Conservation (phyloP, 2,797 vertebrate genomes). For the Poecilia picta region DNA sequence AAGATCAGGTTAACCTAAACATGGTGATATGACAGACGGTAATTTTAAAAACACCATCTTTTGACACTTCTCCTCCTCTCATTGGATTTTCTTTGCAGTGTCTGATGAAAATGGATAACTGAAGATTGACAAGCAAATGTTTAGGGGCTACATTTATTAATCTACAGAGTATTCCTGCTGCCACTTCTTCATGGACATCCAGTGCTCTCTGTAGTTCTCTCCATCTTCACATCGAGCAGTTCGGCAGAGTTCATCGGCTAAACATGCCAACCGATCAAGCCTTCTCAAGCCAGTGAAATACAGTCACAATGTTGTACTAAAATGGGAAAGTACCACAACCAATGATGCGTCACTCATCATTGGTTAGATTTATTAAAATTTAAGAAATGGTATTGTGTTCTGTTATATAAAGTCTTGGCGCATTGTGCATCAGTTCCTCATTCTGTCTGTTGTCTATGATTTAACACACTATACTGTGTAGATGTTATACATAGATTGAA, state of each 20-base stretch:
- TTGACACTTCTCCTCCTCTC: constrained; percentile 10
- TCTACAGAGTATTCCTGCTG: constrained; percentile 5
- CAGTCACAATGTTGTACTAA: background rate
- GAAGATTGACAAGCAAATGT: constrained; percentile 50
- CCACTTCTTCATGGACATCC: constrained; percentile 4
- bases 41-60: constrained; percentile 11
- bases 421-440: background rate
- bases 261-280: constrained; percentile 17
- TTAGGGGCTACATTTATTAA: constrained; percentile 17
- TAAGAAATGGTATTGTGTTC: background rate
- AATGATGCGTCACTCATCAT: background rate
- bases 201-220: constrained; percentile 2
- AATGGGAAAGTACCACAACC: background rate
- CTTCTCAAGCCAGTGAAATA: constrained; percentile 11
- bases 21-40: constrained; percentile 24
- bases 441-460: constrained; percentile 4
- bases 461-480: constrained; percentile 35
- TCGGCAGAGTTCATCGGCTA: constrained; percentile 31
- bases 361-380: background rate
- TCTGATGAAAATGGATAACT: constrained; percentile 53
- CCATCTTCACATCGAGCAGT: constrained; percentile 20
- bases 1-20: constrained; percentile 41
- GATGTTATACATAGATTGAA: constrained; percentile 42
- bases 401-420: background rate
- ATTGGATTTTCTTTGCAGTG: constrained; percentile 47